Evolutionary conservation across 2,888 invertebrate species (phyloP).

Genomic region (Pedicia rivosa): DNA sequence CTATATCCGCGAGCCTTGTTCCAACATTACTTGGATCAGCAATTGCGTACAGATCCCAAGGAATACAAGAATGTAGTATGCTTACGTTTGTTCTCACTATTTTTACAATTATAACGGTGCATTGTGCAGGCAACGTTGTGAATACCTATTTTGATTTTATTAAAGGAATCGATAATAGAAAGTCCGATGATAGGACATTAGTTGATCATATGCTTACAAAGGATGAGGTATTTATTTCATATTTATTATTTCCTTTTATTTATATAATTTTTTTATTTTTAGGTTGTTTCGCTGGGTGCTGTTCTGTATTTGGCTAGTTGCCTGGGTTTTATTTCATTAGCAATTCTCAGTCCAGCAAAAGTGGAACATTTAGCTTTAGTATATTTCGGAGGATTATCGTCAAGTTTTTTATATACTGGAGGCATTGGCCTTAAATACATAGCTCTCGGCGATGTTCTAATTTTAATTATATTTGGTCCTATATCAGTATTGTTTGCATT

Average conservation of each 20-base stretch:
- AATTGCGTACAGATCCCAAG: slow-evolving; percentile 69
- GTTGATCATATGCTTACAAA: slow-evolving; percentile 82
- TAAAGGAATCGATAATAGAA: slow-evolving; percentile 83
- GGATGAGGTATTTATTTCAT: slow-evolving; percentile 39
- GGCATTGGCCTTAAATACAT: slow-evolving; percentile 93
- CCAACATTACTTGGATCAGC: slow-evolving; percentile 83
- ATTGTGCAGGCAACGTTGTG: slow-evolving; percentile 92
- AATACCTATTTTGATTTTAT: slow-evolving; percentile 93
- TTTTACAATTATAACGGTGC: slow-evolving; percentile 78
- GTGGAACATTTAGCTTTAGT: slow-evolving; percentile 91
- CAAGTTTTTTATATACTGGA: slow-evolving; percentile 92
- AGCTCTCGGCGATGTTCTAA: slow-evolving; percentile 81
- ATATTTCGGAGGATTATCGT: slow-evolving; percentile 88
- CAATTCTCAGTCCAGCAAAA: slow-evolving; percentile 70
- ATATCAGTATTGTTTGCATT: slow-evolving; percentile 87
- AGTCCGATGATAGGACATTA: slow-evolving; percentile 84
- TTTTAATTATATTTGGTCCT: slow-evolving; percentile 86
- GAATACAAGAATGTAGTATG: slow-evolving; percentile 60
- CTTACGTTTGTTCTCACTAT: slow-evolving; percentile 64
- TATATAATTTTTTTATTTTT: slow-evolving; percentile 20
- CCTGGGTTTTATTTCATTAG: slow-evolving; percentile 59
- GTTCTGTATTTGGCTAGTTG: slow-evolving; percentile 78
- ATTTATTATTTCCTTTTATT: background rate
- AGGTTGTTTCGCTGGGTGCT: slow-evolving; percentile 78
- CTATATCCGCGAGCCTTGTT: slow-evolving; percentile 77